A percentile compares a stretch with the other conserved stretches of the same genome.
These are phyloP conservation scores for Oostethus manadensis DNA, from an alignment of 2,113 vertebrate genomes.

Conservation along the genomic window DNA sequence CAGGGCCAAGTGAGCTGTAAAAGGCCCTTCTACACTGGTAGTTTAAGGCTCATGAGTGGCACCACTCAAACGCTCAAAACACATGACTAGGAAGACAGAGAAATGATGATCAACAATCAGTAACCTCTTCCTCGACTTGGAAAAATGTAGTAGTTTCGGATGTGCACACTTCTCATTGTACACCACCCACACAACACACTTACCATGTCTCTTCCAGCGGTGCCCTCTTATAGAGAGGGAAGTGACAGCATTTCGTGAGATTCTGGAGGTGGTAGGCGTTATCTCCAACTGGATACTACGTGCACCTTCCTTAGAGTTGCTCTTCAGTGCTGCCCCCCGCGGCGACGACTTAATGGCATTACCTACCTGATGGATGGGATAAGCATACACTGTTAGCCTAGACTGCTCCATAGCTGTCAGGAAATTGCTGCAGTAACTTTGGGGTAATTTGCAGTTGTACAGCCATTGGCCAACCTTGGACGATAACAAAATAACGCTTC, in stretches of 20 bases:
- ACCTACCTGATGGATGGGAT: constrained; percentile 76
- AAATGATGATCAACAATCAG: too few species aligned
- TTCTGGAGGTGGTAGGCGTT: constrained; percentile 91
- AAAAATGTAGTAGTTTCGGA: too few species aligned
- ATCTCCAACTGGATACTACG: constrained; percentile 97
- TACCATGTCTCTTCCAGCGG: constrained; percentile 98
- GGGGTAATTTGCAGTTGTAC: background rate
- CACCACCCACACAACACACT: constrained; percentile 41
- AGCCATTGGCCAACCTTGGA: background rate
- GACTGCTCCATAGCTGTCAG: background rate
- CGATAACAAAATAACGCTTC: background rate
- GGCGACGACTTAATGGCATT: constrained; percentile 96
- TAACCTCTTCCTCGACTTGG: background rate
- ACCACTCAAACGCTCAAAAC: too few species aligned
- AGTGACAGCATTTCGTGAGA: constrained; percentile 96
- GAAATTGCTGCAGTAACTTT: background rate
- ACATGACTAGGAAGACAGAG: too few species aligned
- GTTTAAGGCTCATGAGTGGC: too few species aligned
- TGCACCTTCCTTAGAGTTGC: constrained; percentile 88
- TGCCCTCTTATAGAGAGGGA: constrained; percentile 97
- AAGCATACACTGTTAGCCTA: background rate
- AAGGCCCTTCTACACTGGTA: background rate
- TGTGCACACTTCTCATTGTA: background rate
- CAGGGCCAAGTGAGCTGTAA: background rate
- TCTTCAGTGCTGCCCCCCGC: constrained; percentile 84